Percentiles rank a stretch among this genome's conserved stretches.
phyloP scores from a whole-genome alignment of 2,797 vertebrate genomes.

The Liparis tanakae region DNA sequence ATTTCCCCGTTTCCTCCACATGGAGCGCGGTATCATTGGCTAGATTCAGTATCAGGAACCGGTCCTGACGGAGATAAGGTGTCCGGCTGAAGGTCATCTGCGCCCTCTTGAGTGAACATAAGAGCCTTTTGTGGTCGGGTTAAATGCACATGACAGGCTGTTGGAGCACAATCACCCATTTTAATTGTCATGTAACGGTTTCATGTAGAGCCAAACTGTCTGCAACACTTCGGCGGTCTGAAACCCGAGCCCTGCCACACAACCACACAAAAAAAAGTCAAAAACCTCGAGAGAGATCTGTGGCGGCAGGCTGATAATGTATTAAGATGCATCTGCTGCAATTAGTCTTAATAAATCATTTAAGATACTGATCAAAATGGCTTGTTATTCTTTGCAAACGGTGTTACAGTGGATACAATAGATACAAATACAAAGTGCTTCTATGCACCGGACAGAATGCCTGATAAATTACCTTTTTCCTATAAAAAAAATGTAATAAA shows the following conservation, averaged over 20 bases:
- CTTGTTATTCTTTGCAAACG: not conserved
- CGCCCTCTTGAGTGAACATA: slow-evolving; percentile 74
- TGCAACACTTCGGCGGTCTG: slow-evolving; percentile 68
- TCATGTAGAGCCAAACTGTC: slow-evolving; percentile 80
- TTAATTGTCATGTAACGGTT: slow-evolving; percentile 77
- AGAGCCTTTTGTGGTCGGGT: slow-evolving; percentile 81
- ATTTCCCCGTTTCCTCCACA: slow-evolving; percentile 71
- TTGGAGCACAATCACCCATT: slow-evolving; percentile 69
- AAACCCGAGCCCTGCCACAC: slow-evolving; percentile 74
- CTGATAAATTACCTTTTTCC: slow-evolving; percentile 59
- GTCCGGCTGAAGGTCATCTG: slow-evolving; percentile 79
- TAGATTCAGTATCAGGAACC: slow-evolving; percentile 75
- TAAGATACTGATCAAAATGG: not conserved
- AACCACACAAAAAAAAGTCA: slow-evolving; percentile 53
- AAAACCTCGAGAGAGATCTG: not conserved
- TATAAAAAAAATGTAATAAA: slow-evolving; percentile 19
- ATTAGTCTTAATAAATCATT: slow-evolving; percentile 27
- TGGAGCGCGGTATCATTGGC: slow-evolving; percentile 63
- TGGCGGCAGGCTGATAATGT: slow-evolving; percentile 30
- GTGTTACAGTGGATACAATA: not conserved
- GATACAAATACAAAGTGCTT: slow-evolving; percentile 33
- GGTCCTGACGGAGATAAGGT: slow-evolving; percentile 74
- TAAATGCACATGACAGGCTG: slow-evolving; percentile 81
- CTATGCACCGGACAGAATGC: slow-evolving; percentile 51
- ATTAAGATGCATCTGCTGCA: slow-evolving; percentile 34